phyloP scores from a whole-genome alignment of 2,113 vertebrate species.

The Calyptommatus sinebrachiatus region DNA sequence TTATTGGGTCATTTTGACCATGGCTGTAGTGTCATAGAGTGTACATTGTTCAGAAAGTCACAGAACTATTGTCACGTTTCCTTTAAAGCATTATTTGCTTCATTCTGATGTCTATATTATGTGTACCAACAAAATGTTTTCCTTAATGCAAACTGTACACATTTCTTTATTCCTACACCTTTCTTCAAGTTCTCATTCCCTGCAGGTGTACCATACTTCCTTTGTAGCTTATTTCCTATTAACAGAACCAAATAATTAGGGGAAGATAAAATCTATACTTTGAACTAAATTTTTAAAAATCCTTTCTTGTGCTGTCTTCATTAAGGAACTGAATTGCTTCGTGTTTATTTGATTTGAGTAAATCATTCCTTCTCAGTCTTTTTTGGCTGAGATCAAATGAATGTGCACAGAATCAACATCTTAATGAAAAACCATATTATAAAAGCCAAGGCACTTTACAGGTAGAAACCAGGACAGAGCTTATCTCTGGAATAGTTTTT shows the following conservation, averaged over 20 bases:
- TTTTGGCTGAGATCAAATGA: too few species aligned
- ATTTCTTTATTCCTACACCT: background rate
- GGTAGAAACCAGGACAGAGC: too few species aligned
- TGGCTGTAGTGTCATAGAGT: background rate
- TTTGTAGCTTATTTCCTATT: too few species aligned
- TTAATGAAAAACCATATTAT: too few species aligned
- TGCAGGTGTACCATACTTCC: too few species aligned
- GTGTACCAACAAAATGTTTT: background rate
- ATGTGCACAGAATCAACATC: too few species aligned
- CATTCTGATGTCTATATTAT: background rate
- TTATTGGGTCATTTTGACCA: background rate
- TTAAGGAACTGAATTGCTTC: too few species aligned
- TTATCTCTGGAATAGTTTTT: too few species aligned
- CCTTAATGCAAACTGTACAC: background rate
- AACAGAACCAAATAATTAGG: background rate
- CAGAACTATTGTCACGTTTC: background rate
- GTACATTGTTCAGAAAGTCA: background rate
- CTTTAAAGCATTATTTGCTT: background rate
- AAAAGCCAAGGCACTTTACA: too few species aligned
- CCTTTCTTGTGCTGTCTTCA: background rate
- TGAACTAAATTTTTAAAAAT: background rate
- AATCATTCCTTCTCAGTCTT: too few species aligned
- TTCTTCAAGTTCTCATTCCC: background rate
- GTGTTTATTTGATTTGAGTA: too few species aligned
- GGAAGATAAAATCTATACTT: too few species aligned